phyloP scores from a whole-genome alignment of 1,140 invertebrate genomes.

The Eriosoma lanigerum region DNA sequence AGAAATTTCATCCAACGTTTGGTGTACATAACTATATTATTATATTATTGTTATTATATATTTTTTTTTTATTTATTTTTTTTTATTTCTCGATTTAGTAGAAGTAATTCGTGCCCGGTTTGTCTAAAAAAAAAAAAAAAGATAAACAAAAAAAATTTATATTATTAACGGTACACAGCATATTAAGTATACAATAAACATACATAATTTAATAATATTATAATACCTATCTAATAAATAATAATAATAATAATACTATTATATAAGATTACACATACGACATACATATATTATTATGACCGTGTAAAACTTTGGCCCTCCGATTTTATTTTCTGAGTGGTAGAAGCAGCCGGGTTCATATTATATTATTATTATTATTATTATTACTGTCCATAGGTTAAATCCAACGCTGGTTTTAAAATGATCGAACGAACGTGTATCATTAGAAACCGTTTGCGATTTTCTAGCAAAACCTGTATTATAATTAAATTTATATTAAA shows the following conservation, averaged over 20 bases:
- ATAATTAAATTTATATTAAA: slow-evolving; percentile 33
- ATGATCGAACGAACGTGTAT: no score
- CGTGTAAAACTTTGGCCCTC: not conserved
- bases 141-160: not conserved
- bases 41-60: no score
- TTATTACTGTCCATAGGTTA: slow-evolving; percentile 40
- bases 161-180: not conserved
- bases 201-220: no score
- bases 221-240: not conserved
- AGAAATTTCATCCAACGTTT: slow-evolving; percentile 33
- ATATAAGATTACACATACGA: no score
- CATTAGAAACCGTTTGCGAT: slow-evolving; percentile 25
- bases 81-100: slow-evolving; percentile 6
- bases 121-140: not conserved
- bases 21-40: slow-evolving; percentile 39
- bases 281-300: not conserved
- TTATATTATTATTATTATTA: no score
- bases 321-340: no score
- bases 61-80: slow-evolving; percentile 15
- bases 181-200: not conserved
- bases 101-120: slow-evolving; percentile 6
- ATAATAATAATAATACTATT: not conserved
- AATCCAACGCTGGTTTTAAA: slow-evolving; percentile 37
- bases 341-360: not conserved
- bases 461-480: slow-evolving; percentile 27